These are phyloP conservation scores for Tetheella fluctuosa DNA, from an alignment of 2,888 invertebrate genomes.

Conservation along the genomic window DNA sequence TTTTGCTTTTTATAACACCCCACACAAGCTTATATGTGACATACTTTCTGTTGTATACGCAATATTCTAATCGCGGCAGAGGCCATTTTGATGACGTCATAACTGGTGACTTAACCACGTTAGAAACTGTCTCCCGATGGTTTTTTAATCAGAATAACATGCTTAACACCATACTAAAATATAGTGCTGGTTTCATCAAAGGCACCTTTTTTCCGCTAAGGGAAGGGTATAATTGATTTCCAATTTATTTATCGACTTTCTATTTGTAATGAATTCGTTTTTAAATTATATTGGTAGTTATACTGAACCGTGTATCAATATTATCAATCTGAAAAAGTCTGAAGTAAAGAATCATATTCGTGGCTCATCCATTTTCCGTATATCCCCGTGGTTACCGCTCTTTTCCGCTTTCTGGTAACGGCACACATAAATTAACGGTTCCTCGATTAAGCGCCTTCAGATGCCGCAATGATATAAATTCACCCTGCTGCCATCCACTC, in stretches of 20 bases:
- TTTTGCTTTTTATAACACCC: no score
- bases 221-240: no score
- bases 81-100: no score
- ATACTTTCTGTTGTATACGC: no score
- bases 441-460: conserved; percentile 53
- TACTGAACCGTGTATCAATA: conserved; percentile 13
- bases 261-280: neutral
- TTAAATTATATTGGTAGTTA: neutral
- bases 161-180: no score
- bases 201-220: no score
- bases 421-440: conserved; percentile 50
- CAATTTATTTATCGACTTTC: neutral
- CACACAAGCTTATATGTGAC: no score
- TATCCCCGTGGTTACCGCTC: conserved; percentile 24
- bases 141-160: no score
- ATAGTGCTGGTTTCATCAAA: no score
- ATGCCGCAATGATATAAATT: conserved; percentile 56
- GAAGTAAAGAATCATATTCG: conserved; percentile 8
- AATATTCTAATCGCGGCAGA: no score
- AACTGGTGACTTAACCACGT: no score
- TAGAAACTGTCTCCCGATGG: no score
- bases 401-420: conserved; percentile 22
- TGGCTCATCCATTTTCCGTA: conserved; percentile 22
- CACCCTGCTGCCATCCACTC: conserved; percentile 42
- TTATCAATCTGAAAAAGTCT: conserved; percentile 17